Percentiles rank a stretch among this genome's conserved stretches.
Evolutionary conservation across 2,797 vertebrate genomes (phyloP).

Genomic region (Harpagifer antarcticus): DNA sequence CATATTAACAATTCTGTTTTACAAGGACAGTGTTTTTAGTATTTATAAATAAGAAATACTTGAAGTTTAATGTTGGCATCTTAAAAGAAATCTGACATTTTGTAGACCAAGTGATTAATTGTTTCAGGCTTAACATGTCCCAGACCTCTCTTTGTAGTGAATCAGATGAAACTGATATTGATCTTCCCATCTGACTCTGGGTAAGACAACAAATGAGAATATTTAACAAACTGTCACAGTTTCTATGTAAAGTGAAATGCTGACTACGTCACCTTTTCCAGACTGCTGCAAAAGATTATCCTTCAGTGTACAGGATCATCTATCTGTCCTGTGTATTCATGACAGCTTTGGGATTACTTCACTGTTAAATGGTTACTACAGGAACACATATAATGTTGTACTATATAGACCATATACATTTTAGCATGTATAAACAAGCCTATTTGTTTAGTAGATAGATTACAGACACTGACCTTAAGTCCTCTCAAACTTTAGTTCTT

Average conservation of each 20-base stretch:
- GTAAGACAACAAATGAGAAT: conserved; percentile 22
- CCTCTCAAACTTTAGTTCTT: not conserved
- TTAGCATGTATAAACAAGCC: not conserved
- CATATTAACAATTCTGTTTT: conserved; percentile 60
- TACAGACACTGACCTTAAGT: not conserved
- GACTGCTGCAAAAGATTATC: conserved; percentile 2
- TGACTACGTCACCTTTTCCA: conserved; percentile 9
- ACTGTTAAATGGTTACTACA: not conserved
- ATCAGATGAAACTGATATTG: conserved; percentile 51
- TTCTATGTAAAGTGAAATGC: conserved; percentile 32
- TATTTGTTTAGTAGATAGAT: not conserved
- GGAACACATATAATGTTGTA: not conserved
- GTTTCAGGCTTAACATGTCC: conserved; percentile 24
- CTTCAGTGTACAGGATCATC: too few species aligned
- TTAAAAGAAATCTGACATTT: not conserved
- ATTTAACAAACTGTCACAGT: conserved; percentile 44
- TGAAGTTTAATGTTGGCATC: conserved; percentile 24
- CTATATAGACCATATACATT: not conserved
- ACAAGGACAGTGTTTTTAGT: conserved; percentile 26
- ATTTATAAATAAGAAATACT: conserved; percentile 38
- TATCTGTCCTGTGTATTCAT: too few species aligned
- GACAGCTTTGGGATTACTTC: not conserved
- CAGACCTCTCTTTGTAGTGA: conserved; percentile 40
- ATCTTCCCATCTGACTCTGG: conserved; percentile 32
- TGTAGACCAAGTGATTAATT: not conserved